Base-by-base conservation (phyloP, 2,797 vertebrate species). In the Sebastes minor region DNA sequence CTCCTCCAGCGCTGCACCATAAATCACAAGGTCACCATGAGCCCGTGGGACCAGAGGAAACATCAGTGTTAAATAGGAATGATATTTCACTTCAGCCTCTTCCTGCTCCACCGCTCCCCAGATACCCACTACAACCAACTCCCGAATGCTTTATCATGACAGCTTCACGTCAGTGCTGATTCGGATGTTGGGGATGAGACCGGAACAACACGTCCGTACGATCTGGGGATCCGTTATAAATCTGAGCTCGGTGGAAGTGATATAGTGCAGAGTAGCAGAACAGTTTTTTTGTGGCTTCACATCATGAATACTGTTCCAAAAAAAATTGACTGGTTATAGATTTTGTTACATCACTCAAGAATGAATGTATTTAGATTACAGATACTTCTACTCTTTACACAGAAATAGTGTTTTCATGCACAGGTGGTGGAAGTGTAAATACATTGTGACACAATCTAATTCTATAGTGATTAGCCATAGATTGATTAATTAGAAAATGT, bases 11-110 rank as follows among this genome's bases (percentile, higher is more conserved):
- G 9, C 77, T 60, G 72, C 65, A 3, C 32, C 85, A 74, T 93
- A 92, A 92, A 92, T 92, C 89, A 92, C 73, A 76, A 82, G 80
- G 86, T 90, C 88, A 78, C 86, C 78, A 71, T 33, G 86, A 88
- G 78, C 84, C 88, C 74, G 61, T 76, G 87, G 85, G 85, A 90
- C 79, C 76, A 73, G 76, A 92, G 82, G 89, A 92, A 87, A 85
- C 85, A 62, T 88, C 82, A 71, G 85, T 23, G 62, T 88, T 86
- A 78, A 87, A 83, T 73, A 86, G 81, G 80, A 89, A 84, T 82
- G 83, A 91, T 90, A 89, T 90, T 92, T 93, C 81, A 90, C 82
- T 71, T 86, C 69, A 46, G 74, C 67, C 85, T 90, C 79, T 86
- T 92, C 88, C 88, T 91, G 87, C 85, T 77, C 57, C 78, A 23